These are phyloP conservation scores for Philereme vetulata DNA, from an alignment of 2,888 invertebrate genomes.

Conservation along the genomic window DNA sequence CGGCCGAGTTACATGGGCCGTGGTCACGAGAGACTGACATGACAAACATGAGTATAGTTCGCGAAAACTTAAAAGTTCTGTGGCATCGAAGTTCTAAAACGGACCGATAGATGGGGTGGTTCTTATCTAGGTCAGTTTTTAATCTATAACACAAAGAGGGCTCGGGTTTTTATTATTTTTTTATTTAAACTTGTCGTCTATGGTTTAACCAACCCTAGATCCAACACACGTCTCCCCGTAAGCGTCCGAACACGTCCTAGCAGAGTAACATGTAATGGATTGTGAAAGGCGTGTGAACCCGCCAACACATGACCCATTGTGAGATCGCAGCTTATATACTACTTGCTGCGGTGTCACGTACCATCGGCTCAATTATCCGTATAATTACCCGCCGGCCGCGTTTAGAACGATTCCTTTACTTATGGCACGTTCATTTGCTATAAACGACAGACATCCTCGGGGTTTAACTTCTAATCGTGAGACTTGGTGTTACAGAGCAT, in stretches of 20 bases:
- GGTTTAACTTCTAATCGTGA: slow-evolving; percentile 17
- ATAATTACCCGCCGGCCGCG: slow-evolving; percentile 60
- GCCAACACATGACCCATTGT: slow-evolving; percentile 61
- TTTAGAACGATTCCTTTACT: slow-evolving; percentile 45
- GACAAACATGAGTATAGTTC: no score
- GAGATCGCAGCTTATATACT: slow-evolving; percentile 32
- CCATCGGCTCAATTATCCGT: slow-evolving; percentile 62
- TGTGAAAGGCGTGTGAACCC: slow-evolving; percentile 76
- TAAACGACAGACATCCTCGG: slow-evolving; percentile 26
- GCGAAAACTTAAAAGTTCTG: no score
- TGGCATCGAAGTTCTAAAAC: no score
- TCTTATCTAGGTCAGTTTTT: no score
- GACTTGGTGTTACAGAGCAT: not conserved
- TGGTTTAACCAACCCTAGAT: slow-evolving; percentile 40
- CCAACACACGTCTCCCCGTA: slow-evolving; percentile 36
- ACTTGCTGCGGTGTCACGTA: slow-evolving; percentile 46
- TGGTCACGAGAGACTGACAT: no score
- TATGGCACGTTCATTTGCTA: slow-evolving; percentile 33
- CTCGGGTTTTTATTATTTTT: no score
- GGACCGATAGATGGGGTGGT: no score
- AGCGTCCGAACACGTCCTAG: slow-evolving; percentile 60
- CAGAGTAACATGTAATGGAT: slow-evolving; percentile 58
- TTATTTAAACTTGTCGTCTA: no score
- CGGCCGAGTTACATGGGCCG: no score
- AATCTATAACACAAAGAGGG: no score